phyloP scores from a whole-genome alignment of 2,888 invertebrate genomes.

The Nymphalis c-album region DNA sequence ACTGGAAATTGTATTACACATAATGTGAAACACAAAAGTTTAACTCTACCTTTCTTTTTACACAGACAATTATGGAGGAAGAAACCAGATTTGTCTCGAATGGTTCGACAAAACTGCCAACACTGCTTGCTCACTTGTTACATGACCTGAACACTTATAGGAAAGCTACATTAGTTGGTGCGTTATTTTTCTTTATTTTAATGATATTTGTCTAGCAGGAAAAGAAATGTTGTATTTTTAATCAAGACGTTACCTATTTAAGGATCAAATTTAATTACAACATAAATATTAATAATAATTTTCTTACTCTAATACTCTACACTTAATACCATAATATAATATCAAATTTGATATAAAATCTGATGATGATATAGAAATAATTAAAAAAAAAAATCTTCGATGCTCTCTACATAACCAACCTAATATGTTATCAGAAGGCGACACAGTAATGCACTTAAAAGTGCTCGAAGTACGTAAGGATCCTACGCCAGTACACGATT shows the following conservation, averaged over 20 bases:
- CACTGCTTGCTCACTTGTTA: constrained; percentile 89
- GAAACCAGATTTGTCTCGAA: constrained; percentile 92
- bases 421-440: constrained; percentile 83
- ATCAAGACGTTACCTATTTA: no score
- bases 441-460: constrained; percentile 94
- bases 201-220: constrained; percentile 2
- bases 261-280: no score
- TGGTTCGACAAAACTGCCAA: constrained; percentile 86
- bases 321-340: no score
- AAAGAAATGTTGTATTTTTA: not conserved
- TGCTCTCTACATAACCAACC: not conserved
- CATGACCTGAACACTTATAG: constrained; percentile 90
- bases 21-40: no score
- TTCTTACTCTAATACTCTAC: no score
- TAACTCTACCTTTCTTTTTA: not conserved
- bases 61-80: constrained; percentile 90
- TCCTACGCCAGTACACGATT: constrained; percentile 90
- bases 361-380: no score
- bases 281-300: no score
- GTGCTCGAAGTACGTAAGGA: constrained; percentile 91
- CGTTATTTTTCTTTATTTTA: constrained; percentile 40
- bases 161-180: constrained; percentile 88
- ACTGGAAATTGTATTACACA: no score
- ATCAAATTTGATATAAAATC: no score
- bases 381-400: no score